Percentiles rank a stretch among this genome's conserved stretches.
These are phyloP conservation scores for Antheraea mylitta DNA, from an alignment of 1,140 invertebrate species.

Conservation along the genomic window DNA sequence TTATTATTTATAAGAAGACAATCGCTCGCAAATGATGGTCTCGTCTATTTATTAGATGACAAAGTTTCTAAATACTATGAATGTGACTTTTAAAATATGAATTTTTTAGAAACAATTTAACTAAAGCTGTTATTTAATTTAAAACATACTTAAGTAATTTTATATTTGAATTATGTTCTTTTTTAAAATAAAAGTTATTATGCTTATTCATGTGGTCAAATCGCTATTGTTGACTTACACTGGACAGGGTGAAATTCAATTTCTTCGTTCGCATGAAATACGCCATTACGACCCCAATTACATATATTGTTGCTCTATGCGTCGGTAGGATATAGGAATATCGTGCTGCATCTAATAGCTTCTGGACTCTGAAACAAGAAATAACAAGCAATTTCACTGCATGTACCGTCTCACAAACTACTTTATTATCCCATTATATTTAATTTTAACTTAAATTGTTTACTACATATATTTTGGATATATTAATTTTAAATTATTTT, in stretches of 20 bases:
- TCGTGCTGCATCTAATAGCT: conserved; percentile 83
- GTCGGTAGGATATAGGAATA: conserved; percentile 85
- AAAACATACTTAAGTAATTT: too few species aligned
- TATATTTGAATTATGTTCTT: too few species aligned
- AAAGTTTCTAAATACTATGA: background rate
- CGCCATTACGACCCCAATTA: conserved; percentile 83
- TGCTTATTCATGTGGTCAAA: too few species aligned
- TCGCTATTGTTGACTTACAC: conserved; percentile 40
- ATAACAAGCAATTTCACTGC: too few species aligned
- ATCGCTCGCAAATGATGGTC: background rate
- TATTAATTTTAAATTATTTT: too few species aligned
- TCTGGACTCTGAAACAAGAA: conserved; percentile 71
- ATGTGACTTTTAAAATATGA: background rate
- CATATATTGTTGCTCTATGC: conserved; percentile 84
- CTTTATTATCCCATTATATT: too few species aligned
- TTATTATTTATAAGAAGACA: background rate
- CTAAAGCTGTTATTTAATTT: too few species aligned
- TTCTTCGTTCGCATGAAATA: conserved; percentile 70
- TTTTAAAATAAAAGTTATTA: background rate
- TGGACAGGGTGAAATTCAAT: conserved; percentile 47
- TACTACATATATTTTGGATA: too few species aligned
- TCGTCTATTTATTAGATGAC: background rate
- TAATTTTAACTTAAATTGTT: too few species aligned
- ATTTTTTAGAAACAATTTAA: too few species aligned
- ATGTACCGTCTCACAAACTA: too few species aligned